These are phyloP conservation scores for Taenioides sp. DNA, from an alignment of 2,797 vertebrate species.

Conservation along the genomic window DNA sequence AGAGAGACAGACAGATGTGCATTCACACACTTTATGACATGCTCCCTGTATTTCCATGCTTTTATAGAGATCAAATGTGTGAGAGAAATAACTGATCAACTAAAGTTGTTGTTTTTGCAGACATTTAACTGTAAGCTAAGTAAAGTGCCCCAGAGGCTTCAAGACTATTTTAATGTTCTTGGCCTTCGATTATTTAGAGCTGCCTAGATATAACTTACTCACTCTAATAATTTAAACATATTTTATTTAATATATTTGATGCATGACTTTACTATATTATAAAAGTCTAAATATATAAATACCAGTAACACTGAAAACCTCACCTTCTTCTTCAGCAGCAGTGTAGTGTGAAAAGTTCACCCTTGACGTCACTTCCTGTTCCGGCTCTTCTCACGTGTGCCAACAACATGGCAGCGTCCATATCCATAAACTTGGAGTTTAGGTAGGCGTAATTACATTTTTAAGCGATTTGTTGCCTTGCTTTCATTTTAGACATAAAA, in stretches of 20 bases:
- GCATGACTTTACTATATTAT: too few species aligned
- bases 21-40: conserved; percentile 50
- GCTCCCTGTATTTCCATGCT: conserved; percentile 34
- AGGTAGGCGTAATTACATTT: conserved; percentile 77
- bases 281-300: neutral
- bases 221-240: too few species aligned
- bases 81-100: neutral
- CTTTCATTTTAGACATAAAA: too few species aligned
- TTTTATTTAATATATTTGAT: too few species aligned
- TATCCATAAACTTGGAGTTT: conserved; percentile 88
- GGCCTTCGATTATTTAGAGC: neutral
- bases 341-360: neutral
- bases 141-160: neutral
- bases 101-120: neutral
- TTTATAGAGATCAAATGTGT: neutral
- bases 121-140: neutral
- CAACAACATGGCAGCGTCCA: conserved; percentile 89
- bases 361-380: conserved; percentile 59
- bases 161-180: neutral
- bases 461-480: rapidly evolving
- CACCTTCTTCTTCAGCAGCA: neutral
- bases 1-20: conserved; percentile 52
- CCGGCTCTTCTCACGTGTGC: conserved; percentile 40
- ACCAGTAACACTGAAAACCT: neutral
- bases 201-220: neutral